Evolutionary conservation across 2,113 vertebrate genomes (phyloP).

Genomic region (Sinocyclocheilus maitianheensis): DNA sequence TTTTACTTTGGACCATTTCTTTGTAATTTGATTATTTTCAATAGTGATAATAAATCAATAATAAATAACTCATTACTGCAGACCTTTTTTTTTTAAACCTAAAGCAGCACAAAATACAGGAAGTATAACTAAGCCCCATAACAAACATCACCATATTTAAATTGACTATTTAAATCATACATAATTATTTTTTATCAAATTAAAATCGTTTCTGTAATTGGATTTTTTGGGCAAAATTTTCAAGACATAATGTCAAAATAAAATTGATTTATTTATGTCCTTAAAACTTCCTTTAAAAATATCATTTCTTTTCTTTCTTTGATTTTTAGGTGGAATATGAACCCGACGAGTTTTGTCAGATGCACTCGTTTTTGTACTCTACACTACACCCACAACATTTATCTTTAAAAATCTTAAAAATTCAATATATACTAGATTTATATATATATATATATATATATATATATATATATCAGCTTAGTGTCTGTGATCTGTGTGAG

Average conservation of each 20-base stretch:
- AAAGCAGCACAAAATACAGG: not conserved
- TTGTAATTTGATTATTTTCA: not conserved
- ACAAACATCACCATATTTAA: not conserved
- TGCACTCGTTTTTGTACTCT: not conserved
- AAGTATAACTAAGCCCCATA: too few species aligned
- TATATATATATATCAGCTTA: too few species aligned
- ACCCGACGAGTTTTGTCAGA: not conserved
- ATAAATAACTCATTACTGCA: too few species aligned
- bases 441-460: too few species aligned
- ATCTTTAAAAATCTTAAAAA: not conserved
- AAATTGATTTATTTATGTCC: not conserved
- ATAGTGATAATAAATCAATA: too few species aligned
- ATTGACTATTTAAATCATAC: not conserved
- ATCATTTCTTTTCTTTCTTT: not conserved
- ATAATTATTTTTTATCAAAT: not conserved
- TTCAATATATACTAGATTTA: too few species aligned
- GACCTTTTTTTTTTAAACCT: not conserved
- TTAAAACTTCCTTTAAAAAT: not conserved
- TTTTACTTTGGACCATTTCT: not conserved
- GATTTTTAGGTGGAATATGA: not conserved
- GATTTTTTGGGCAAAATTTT: too few species aligned
- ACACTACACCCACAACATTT: not conserved
- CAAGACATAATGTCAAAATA: too few species aligned
- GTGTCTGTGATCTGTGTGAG: too few species aligned
- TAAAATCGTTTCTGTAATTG: not conserved